Evolutionary conservation across 2,888 invertebrate genomes (phyloP), one percentile per base, ranked within the genome.

Genomic region (Hydriomena furcata): DNA sequence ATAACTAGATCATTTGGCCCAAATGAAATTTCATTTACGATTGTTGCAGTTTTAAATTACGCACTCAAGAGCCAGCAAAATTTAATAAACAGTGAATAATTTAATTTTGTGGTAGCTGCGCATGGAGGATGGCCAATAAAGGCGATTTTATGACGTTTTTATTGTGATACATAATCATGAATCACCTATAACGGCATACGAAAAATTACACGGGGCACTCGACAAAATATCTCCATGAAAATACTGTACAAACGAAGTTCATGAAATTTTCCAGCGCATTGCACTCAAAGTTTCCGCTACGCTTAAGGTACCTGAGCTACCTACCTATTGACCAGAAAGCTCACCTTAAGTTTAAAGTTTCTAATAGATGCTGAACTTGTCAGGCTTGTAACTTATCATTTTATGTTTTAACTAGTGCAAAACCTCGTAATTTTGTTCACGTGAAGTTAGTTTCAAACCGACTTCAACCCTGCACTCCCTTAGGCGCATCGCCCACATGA

Each of bases 91-190:
- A 84, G 69, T 75, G 81, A 75, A 84, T 86, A 83, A 87, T 86
- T 87, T 82, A 85, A 88, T 89, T 81, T 82, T 76, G 76, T 79
- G 73, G 63, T 78, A 74, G 76, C 82, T 84, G 78, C 68, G 84
- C 81, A 77, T 83, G 87, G 88, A 84, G 79, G 75, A 77, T 73
- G 78, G 87, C 86, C 88, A 88, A 89, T 89, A 86, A 89, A 84
- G 70, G 73, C 76, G 60, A 81, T 85, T 89, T 90, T 83, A 90
- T 88, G 70, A 81, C 74, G 62, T 77, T 89, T 89, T 89, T 89
- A 90, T 88, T 86, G 83, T 88, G 87, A 86, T 82, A 81, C 85
- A 87, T 83, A 82, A 85, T 82, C 83, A 79, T 87, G 82, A 85
- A 89, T 88, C 84, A 85, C 73, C 76, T 74, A 76, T 83, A 82